Evolutionary conservation across 2,888 invertebrate genomes (phyloP).

Genomic region (Colletes collaris): DNA sequence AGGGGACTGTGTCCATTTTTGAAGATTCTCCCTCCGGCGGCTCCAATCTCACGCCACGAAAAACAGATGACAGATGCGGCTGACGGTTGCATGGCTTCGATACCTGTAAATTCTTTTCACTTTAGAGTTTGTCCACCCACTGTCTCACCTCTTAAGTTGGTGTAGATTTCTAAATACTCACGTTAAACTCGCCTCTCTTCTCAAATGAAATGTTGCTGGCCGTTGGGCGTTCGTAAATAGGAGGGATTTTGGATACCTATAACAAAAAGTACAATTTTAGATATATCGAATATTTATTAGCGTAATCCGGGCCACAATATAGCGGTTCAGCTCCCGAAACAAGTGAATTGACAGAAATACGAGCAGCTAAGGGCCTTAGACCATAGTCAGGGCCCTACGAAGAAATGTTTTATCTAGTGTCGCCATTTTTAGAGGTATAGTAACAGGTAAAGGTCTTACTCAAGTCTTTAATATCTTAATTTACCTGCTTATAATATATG

Average conservation of each 20-base stretch:
- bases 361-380: no score
- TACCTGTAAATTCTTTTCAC: constrained; percentile 54
- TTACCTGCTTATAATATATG: no score
- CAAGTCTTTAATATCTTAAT: no score
- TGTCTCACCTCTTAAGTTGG: neutral
- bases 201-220: constrained; percentile 82
- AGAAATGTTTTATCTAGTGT: no score
- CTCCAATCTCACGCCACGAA: constrained; percentile 81
- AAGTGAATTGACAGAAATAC: no score
- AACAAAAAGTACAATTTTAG: constrained; percentile 20
- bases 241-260: constrained; percentile 81
- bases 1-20: constrained; percentile 70
- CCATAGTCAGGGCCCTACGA: no score
- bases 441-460: no score
- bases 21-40: constrained; percentile 66
- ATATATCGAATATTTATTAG: no score
- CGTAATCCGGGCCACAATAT: no score
- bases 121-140: constrained; percentile 15
- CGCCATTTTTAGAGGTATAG: no score
- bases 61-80: constrained; percentile 76
- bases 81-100: constrained; percentile 78
- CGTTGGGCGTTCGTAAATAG: constrained; percentile 79
- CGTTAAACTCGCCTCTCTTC: constrained; percentile 78
- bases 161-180: constrained; percentile 66
- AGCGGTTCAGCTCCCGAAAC: no score